Conservation (phyloP, 2,797 vertebrate species). For the Anguilla pacifica region DNA sequence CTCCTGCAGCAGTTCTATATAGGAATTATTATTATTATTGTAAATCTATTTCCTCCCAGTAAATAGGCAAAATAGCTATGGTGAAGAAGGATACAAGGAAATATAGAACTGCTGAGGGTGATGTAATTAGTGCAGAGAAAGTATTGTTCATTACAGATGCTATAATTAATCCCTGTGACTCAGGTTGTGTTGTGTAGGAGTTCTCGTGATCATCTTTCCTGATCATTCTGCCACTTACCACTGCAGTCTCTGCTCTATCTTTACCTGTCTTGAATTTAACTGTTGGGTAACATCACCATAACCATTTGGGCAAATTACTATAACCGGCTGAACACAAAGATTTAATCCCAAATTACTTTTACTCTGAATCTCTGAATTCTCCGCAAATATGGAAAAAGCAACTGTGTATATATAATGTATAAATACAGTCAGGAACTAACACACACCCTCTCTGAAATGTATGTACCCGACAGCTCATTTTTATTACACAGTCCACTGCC, state of each 20-base stretch:
- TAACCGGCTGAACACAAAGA: not conserved
- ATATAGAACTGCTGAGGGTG: not conserved
- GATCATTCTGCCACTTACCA: not conserved
- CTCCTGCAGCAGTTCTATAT: not conserved
- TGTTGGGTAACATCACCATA: not conserved
- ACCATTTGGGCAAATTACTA: not conserved
- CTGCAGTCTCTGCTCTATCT: not conserved
- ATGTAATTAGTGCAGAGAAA: not conserved
- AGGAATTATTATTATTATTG: not conserved
- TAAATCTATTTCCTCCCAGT: not conserved
- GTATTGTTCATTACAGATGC: not conserved
- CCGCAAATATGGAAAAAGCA: too few relatives aligned
- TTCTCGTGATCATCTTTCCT: not conserved
- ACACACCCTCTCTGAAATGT: too few relatives aligned
- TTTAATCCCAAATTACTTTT: not conserved
- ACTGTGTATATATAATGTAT: too few relatives aligned
- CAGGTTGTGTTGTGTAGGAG: not conserved
- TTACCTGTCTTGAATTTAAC: not conserved
- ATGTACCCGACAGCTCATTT: too few relatives aligned
- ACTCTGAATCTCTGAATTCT: too few relatives aligned
- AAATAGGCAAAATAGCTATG: not conserved
- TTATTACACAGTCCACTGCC: too few relatives aligned
- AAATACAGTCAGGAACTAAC: too few relatives aligned
- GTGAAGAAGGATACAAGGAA: not conserved
- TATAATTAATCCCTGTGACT: not conserved